phyloP scores from a whole-genome alignment of 2,888 invertebrate species.

The Leptinotarsa rubiginosa region DNA sequence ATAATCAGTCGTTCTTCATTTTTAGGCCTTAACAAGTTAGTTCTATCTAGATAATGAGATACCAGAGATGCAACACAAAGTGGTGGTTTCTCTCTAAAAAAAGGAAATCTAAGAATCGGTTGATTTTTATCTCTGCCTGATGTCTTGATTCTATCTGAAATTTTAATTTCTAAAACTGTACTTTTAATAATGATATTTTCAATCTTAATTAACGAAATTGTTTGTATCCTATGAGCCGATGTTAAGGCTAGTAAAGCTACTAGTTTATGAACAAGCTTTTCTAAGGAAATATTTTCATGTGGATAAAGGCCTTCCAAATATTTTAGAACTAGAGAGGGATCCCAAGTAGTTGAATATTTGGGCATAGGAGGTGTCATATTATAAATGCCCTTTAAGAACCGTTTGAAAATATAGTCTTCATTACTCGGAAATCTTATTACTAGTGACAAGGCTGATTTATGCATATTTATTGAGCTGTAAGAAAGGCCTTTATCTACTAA shows the following conservation, averaged over 20 bases:
- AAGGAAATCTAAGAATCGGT: too few relatives aligned
- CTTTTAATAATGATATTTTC: too few relatives aligned
- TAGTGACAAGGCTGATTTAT: slow-evolving; percentile 48
- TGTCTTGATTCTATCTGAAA: too few relatives aligned
- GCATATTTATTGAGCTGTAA: slow-evolving; percentile 46
- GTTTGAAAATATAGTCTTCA: background rate
- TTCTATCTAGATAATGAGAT: too few relatives aligned
- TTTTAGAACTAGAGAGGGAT: background rate
- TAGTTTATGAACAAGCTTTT: slow-evolving; percentile 16
- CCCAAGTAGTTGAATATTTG: background rate
- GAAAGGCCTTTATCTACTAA: background rate
- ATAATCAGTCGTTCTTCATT: too few relatives aligned
- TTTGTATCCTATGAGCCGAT: slow-evolving; percentile 2
- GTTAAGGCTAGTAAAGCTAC: background rate
- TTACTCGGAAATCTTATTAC: slow-evolving; percentile 27
- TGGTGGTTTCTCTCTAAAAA: too few relatives aligned
- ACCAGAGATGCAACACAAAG: too few relatives aligned
- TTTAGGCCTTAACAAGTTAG: too few relatives aligned
- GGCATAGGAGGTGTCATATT: background rate
- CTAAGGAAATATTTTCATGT: background rate
- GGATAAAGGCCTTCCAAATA: background rate
- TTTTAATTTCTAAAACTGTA: too few relatives aligned
- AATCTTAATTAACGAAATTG: too few relatives aligned
- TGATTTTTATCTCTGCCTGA: too few relatives aligned
- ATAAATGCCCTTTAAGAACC: background rate